Evolutionary conservation across 2,888 invertebrate species (phyloP).

Genomic region (Microctonus brassicae): DNA sequence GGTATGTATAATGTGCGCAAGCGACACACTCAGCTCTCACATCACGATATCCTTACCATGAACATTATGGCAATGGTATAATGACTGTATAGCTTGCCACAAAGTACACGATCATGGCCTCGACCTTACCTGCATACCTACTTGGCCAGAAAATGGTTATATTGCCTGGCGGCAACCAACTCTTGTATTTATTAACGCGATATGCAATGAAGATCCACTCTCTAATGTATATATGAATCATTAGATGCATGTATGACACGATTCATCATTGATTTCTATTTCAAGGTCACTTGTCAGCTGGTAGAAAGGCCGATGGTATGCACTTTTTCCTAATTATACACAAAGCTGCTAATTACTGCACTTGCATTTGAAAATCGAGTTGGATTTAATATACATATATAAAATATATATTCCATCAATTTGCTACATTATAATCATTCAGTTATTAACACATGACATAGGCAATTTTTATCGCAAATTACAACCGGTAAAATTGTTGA

Average conservation of each 20-base stretch:
- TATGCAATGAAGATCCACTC: background rate
- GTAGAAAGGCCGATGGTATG: slow-evolving; percentile 13
- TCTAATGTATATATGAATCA: slow-evolving; percentile 24
- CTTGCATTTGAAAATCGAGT: too few relatives aligned
- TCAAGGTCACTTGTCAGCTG: slow-evolving; percentile 37
- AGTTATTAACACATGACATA: too few relatives aligned
- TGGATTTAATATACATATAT: too few relatives aligned
- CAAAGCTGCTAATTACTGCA: too few relatives aligned
- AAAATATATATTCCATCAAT: too few relatives aligned
- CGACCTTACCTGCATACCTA: slow-evolving; percentile 65
- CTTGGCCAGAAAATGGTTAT: slow-evolving; percentile 46
- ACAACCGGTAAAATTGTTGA: too few relatives aligned
- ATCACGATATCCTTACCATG: background rate
- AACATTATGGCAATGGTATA: slow-evolving; percentile 24
- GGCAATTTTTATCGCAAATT: too few relatives aligned
- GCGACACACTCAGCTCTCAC: background rate
- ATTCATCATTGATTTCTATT: slow-evolving; percentile 45
- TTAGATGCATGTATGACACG: slow-evolving; percentile 31
- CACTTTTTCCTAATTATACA: too few relatives aligned
- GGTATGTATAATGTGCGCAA: background rate
- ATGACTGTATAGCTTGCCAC: slow-evolving; percentile 42
- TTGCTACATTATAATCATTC: too few relatives aligned
- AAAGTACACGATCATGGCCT: slow-evolving; percentile 49
- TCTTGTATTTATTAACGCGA: too few relatives aligned
- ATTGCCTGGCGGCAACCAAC: slow-evolving; percentile 42